Conservation (phyloP, 2,888 invertebrate genomes). For the Xylota sylvarum region DNA sequence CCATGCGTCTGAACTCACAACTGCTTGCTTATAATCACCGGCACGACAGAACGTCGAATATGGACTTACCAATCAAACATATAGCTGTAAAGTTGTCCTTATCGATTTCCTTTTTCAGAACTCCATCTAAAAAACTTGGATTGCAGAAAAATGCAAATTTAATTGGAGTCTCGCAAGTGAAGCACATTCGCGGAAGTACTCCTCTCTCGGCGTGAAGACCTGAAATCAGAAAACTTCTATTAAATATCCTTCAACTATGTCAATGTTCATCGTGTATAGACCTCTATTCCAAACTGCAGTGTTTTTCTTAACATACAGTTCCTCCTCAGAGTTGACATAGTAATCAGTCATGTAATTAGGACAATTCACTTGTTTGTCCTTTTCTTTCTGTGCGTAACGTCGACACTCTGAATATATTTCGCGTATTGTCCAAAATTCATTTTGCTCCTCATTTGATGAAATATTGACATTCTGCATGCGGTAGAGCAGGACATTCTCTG, state of each 20-base stretch:
- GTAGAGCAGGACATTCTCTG: constrained; percentile 89
- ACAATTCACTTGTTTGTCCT: constrained; percentile 71
- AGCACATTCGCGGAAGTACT: constrained; percentile 86
- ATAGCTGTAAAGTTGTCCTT: constrained; percentile 76
- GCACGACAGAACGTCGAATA: too few relatives aligned
- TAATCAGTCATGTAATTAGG: constrained; percentile 82
- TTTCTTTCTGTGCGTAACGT: constrained; percentile 45
- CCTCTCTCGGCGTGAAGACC: constrained; percentile 79
- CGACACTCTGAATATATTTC: constrained; percentile 86
- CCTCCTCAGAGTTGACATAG: constrained; percentile 90
- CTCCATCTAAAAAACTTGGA: constrained; percentile 85
- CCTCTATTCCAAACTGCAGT: constrained; percentile 93
- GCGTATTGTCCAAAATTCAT: constrained; percentile 87
- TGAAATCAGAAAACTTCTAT: constrained; percentile 29
- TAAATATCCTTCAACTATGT: neutral
- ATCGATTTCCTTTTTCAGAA: constrained; percentile 83
- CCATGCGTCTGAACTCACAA: too few relatives aligned
- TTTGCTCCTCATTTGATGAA: constrained; percentile 86
- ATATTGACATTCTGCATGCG: constrained; percentile 92
- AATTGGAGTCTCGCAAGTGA: constrained; percentile 93
- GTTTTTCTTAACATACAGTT: constrained; percentile 93
- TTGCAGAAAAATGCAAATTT: constrained; percentile 92
- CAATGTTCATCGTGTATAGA: constrained; percentile 77
- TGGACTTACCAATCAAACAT: constrained; percentile 81
- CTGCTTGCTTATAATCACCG: too few relatives aligned